Evolutionary conservation across 2,888 invertebrate genomes (phyloP).

Genomic region (Diloba caeruleocephala): DNA sequence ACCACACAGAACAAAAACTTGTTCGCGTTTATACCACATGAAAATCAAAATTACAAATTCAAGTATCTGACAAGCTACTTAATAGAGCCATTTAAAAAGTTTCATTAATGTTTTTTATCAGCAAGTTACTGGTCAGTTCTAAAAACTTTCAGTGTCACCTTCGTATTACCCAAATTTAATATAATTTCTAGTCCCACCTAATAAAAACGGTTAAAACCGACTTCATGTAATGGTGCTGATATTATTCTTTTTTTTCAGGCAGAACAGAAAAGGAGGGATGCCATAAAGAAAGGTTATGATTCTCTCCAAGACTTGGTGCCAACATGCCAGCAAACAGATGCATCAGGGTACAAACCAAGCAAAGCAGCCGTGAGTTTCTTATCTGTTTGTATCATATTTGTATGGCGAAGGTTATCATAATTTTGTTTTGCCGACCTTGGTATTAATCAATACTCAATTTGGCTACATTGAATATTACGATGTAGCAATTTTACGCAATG

Average conservation of each 20-base stretch:
- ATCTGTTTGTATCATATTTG: constrained; percentile 37
- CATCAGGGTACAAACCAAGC: constrained; percentile 97
- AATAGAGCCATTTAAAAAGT: too few species aligned
- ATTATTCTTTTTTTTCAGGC: constrained; percentile 89
- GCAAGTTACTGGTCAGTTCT: too few species aligned
- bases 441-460: constrained; percentile 42
- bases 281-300: constrained; percentile 99
- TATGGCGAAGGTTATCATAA: constrained; percentile 51
- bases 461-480: constrained; percentile 20
- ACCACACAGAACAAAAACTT: too few species aligned
- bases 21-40: too few species aligned
- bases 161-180: too few species aligned
- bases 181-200: too few species aligned
- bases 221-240: not conserved
- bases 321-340: constrained; percentile 97
- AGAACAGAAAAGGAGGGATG: constrained; percentile 98
- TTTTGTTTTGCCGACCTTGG: constrained; percentile 51
- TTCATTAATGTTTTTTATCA: too few species aligned
- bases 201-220: too few species aligned
- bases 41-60: too few species aligned
- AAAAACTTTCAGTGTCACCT: too few species aligned
- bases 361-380: constrained; percentile 93
- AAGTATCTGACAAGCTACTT: too few species aligned
- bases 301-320: constrained; percentile 97
- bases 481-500: constrained; percentile 15